phyloP scores from a whole-genome alignment of 2,113 vertebrate species.

The Patagioenas fasciata region DNA sequence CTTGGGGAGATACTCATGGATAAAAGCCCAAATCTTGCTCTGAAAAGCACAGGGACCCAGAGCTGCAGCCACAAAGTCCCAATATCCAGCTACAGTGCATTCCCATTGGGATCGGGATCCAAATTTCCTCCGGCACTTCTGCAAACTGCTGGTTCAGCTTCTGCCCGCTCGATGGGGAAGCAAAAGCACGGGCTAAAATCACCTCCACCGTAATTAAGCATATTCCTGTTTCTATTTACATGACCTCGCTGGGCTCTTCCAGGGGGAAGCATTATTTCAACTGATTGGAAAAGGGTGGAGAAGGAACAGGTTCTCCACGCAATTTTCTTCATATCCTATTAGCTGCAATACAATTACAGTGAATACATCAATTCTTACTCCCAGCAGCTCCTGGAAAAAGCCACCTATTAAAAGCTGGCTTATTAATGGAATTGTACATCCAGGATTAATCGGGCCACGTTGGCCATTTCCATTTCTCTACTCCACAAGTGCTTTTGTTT shows the following conservation, averaged over 20 bases:
- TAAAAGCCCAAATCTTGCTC: not conserved
- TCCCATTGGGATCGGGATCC: not conserved
- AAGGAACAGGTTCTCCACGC: conserved; percentile 72
- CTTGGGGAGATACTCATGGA: not conserved
- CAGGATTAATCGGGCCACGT: conserved; percentile 77
- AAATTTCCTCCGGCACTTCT: not conserved
- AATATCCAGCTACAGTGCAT: accelerated
- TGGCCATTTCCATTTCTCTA: conserved; percentile 83
- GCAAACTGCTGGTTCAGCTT: not conserved
- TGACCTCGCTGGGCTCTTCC: conserved; percentile 51
- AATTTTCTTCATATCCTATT: conserved; percentile 81
- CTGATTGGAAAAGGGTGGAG: conserved; percentile 72
- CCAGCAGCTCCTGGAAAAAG: conserved; percentile 72
- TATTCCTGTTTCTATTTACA: not conserved
- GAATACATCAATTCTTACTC: conserved; percentile 79
- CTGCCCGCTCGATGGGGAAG: not conserved
- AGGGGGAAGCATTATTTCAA: conserved; percentile 74
- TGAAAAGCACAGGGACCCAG: too few relatives aligned
- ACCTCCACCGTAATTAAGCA: not conserved
- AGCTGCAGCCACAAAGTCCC: not conserved
- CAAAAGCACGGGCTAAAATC: not conserved
- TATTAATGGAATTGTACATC: conserved; percentile 83
- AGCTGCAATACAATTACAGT: conserved; percentile 80
- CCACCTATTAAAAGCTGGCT: conserved; percentile 78
- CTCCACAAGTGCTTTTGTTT: conserved; percentile 82